These are phyloP conservation scores for Microhierax caerulescens DNA, from an alignment of 2,797 vertebrate species.

Conservation along the genomic window DNA sequence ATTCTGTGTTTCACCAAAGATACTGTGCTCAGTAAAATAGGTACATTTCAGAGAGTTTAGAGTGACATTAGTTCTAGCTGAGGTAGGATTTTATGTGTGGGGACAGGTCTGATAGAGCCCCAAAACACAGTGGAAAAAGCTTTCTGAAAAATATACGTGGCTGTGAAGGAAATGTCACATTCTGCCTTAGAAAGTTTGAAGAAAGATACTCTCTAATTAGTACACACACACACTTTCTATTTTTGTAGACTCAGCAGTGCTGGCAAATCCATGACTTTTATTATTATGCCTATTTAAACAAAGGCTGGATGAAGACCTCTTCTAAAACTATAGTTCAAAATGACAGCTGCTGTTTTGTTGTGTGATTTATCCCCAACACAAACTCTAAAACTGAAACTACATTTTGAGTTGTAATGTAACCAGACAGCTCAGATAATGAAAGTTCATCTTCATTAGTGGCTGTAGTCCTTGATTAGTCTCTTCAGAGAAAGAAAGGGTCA, in stretches of 20 bases:
- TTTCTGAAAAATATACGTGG: neutral
- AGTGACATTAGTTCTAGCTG: neutral
- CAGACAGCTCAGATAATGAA: slow-evolving; percentile 20
- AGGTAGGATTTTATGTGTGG: neutral
- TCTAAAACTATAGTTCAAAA: neutral
- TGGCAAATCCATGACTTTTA: neutral
- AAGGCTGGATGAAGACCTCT: neutral
- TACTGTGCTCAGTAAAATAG: neutral
- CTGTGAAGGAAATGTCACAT: neutral
- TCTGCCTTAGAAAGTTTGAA: neutral
- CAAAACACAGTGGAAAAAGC: neutral
- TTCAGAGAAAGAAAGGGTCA: neutral
- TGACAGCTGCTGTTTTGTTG: neutral
- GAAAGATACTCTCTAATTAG: neutral
- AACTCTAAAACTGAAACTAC: neutral
- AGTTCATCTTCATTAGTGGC: slow-evolving; percentile 18
- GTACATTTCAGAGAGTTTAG: neutral
- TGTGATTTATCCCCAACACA: neutral
- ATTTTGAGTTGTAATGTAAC: neutral
- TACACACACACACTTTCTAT: neutral
- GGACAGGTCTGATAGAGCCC: neutral
- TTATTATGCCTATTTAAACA: neutral
- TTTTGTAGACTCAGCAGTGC: neutral
- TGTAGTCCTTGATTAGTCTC: slow-evolving; percentile 22
- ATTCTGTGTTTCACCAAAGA: neutral